Conservation (phyloP, 2,888 invertebrate species). For the Embidobia sp. region DNA sequence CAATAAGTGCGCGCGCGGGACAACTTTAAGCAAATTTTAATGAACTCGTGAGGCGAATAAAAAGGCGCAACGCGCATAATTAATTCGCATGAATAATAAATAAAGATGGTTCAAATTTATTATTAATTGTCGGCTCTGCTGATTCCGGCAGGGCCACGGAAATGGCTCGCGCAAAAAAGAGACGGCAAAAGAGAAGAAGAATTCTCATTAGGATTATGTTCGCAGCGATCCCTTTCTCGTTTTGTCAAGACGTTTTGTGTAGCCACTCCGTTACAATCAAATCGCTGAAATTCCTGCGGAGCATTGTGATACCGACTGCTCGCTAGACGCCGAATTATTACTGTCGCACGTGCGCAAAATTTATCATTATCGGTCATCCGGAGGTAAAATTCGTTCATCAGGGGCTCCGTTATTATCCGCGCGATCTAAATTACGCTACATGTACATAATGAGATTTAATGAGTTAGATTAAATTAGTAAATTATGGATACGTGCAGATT, state of each 20-base stretch:
- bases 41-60: too few species aligned
- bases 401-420: conserved; percentile 8
- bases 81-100: too few species aligned
- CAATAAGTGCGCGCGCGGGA: too few species aligned
- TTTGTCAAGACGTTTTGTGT: conserved; percentile 35
- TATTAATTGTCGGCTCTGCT: too few species aligned
- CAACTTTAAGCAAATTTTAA: too few species aligned
- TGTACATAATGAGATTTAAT: neutral
- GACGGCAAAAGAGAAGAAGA: neutral
- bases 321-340: conserved; percentile 34
- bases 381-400: conserved; percentile 35
- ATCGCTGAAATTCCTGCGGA: conserved; percentile 34
- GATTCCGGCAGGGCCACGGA: too few species aligned
- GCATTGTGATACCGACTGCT: conserved; percentile 27
- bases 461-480: neutral
- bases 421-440: conserved; percentile 20
- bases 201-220: conserved; percentile 31
- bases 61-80: too few species aligned
- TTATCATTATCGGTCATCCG: conserved; percentile 47
- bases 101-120: too few species aligned
- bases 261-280: conserved; percentile 27
- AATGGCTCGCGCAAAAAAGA: neutral
- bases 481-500: too few species aligned
- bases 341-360: conserved; percentile 46
- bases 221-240: neutral